Evolutionary conservation across 2,888 invertebrate genomes (phyloP), one percentile per base, ranked within the genome.

Genomic region (Augiades crinisus): DNA sequence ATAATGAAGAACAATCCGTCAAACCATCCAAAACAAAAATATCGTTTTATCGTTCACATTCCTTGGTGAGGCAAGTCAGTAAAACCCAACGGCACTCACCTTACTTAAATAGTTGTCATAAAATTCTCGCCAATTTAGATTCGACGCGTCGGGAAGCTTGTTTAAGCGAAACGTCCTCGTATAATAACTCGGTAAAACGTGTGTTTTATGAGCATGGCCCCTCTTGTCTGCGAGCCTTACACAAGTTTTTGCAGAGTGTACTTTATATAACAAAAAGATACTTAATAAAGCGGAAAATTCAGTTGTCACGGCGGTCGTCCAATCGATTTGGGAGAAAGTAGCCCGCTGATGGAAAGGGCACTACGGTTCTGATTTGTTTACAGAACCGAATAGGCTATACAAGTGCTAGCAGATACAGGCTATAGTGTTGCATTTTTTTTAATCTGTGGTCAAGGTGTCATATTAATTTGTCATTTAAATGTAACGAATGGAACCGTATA

Each of bases 111-210:
- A 72, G 69, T 55, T 63, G 59, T 73, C 81, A 65, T 83, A 80
- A 82, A 81, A 81, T 78, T 78, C 70, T 65, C 76, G 68, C 78
- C 81, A 80, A 84, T 84, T 81, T 78, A 69, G 79, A 81, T 75
- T 79, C 80, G 70, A 67, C 68, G 68, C 62, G 71, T 65, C 63
- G 61, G 65, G 63, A 65, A 68, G 69, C 70, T 65, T 67, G 69
- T 71, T 70, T 67, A 65, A 67, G 66, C 70, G 71, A 70, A 72
- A 70, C 70, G 75, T 67, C 68, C 61, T 60, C 67, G 82, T 82
- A 82, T 82, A 81, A 83, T 81, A 79, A 70, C 68, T 62, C 75
- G 70, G 78, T 81, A 78, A 80, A 81, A 66, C 74, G 75, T 73
- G 72, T 75, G 74, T 73, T 84, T 83, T 82, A 83, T 66, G 72